Percentiles rank a stretch among this genome's conserved stretches.
These are phyloP conservation scores for Coptodon bakossiorum DNA, from an alignment of 2,113 vertebrate genomes.

Conservation along the genomic window DNA sequence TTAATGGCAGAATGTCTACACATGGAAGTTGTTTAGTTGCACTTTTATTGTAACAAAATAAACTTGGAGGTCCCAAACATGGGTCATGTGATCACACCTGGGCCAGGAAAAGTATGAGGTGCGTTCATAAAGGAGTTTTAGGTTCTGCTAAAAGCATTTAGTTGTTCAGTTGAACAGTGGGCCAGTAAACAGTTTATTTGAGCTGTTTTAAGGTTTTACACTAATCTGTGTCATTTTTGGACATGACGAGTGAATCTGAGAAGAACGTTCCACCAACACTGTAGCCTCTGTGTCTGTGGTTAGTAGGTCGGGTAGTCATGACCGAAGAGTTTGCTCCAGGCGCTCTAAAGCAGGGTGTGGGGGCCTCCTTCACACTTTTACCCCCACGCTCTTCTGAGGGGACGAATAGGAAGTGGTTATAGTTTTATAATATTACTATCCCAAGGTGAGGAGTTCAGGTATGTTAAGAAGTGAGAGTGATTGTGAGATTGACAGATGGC, in stretches of 20 bases:
- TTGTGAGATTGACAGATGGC: background rate
- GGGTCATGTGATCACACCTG: background rate
- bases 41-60: background rate
- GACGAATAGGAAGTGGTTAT: background rate
- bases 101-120: background rate
- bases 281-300: background rate
- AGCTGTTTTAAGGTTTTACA: background rate
- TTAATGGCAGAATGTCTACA: background rate
- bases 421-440: background rate
- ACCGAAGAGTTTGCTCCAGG: accelerated
- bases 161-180: background rate
- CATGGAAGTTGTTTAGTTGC: background rate
- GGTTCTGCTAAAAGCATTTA: accelerated
- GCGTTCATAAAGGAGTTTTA: background rate
- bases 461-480: background rate
- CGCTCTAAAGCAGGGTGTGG: background rate
- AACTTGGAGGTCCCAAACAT: background rate
- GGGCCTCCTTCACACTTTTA: background rate
- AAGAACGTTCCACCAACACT: background rate
- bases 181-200: background rate
- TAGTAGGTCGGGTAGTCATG: accelerated
- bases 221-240: background rate
- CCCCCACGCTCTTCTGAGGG: background rate
- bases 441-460: background rate
- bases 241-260: background rate